Conservation (phyloP, 2,797 vertebrate species). For the Nannoperca obscura region DNA sequence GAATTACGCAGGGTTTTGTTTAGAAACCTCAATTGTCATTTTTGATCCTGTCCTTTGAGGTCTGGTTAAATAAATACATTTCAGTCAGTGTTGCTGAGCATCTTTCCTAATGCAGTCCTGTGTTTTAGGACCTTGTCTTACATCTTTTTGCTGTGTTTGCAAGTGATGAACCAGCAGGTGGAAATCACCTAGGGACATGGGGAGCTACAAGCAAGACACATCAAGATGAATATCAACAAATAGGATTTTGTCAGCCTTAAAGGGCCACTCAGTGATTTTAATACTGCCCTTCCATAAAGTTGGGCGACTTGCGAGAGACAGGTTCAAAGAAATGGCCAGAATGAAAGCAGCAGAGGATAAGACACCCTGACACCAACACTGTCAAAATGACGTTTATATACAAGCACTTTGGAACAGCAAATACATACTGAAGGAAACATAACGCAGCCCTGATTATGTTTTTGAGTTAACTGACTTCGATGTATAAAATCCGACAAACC, state of each 20-base stretch:
- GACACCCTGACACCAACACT: not conserved
- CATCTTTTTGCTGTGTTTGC: not conserved
- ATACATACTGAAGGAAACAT: not conserved
- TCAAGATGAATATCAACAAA: not conserved
- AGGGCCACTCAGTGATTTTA: not conserved
- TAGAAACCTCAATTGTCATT: not conserved
- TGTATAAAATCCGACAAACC: not conserved
- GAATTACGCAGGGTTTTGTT: slow-evolving; percentile 13
- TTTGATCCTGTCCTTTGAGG: not conserved
- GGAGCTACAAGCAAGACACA: not conserved
- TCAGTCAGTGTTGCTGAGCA: not conserved
- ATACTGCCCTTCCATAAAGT: not conserved
- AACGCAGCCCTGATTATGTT: too few relatives aligned
- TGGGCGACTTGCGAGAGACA: not conserved
- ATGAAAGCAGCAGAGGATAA: not conserved
- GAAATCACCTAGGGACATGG: not conserved
- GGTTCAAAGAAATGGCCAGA: not conserved
- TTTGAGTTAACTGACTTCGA: not conserved
- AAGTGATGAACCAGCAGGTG: not conserved
- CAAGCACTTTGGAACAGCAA: not conserved
- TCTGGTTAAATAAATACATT: not conserved
- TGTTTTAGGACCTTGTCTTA: not conserved
- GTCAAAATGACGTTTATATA: not conserved
- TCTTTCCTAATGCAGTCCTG: not conserved
- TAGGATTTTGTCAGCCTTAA: not conserved